These are phyloP conservation scores for Neosilurus mollespiculum DNA, from an alignment of 2,797 vertebrate species.

Conservation along the genomic window DNA sequence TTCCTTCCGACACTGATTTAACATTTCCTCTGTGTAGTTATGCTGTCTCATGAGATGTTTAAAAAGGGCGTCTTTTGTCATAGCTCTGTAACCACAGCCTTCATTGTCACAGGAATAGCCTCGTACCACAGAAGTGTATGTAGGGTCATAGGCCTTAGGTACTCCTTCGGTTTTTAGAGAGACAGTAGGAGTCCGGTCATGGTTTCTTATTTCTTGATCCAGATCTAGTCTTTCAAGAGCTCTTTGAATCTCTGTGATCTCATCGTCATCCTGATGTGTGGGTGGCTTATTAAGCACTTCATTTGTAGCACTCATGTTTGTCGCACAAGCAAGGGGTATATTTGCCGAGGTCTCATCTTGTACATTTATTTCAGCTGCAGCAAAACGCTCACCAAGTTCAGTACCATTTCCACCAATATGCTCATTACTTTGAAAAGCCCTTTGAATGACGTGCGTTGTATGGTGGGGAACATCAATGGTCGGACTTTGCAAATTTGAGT, in stretches of 20 bases:
- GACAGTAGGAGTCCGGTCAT: slow-evolving; percentile 35
- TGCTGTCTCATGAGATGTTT: slow-evolving; percentile 92
- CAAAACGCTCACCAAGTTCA: not conserved
- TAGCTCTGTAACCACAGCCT: slow-evolving; percentile 84
- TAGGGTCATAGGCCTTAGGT: slow-evolving; percentile 51
- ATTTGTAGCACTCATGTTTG: slow-evolving; percentile 21
- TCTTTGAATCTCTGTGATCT: slow-evolving; percentile 82
- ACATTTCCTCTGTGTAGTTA: slow-evolving; percentile 87
- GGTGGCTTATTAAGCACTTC: slow-evolving; percentile 57
- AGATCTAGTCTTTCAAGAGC: slow-evolving; percentile 84
- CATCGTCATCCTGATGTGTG: slow-evolving; percentile 73
- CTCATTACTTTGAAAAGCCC: slow-evolving; percentile 28
- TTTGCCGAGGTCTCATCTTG: slow-evolving; percentile 55
- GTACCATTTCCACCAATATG: slow-evolving; percentile 10
- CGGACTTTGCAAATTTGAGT: slow-evolving; percentile 50
- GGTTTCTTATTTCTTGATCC: slow-evolving; percentile 69
- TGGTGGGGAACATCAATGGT: slow-evolving; percentile 43
- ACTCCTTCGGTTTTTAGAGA: slow-evolving; percentile 41
- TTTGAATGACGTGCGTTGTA: slow-evolving; percentile 47
- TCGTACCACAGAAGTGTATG: slow-evolving; percentile 60
- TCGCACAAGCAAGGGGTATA: slow-evolving; percentile 39
- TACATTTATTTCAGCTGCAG: not conserved
- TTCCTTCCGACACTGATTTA: slow-evolving; percentile 86
- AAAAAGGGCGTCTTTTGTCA: slow-evolving; percentile 90
- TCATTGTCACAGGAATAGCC: slow-evolving; percentile 78